Base-by-base conservation (phyloP, 2,888 invertebrate species). In the Noctuana brunneofusca region DNA sequence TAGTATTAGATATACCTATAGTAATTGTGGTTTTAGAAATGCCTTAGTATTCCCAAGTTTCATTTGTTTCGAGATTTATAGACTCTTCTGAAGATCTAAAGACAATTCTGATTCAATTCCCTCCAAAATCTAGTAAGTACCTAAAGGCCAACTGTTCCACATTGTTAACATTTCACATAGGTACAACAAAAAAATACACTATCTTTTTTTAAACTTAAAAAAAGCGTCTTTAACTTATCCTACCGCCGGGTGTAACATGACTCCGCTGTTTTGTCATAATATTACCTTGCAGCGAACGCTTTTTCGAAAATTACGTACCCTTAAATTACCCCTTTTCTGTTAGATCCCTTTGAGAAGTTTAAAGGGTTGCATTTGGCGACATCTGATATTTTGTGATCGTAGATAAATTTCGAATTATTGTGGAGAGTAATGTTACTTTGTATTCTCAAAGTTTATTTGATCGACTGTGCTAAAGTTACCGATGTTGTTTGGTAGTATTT, bases 191-290 rank as follows among this genome's bases (percentile, higher is more conserved):
- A 22, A 11, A 11, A 24, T 24, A 24, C 24, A 27, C 16, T 56
- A 56, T 43, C 55, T 43, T 56, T 56, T 56, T 56, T 11, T 43
- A 22, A 54, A 32, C 6, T 22, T 52, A 64, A 68, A 68, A 68
- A 59, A 65, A n/a, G n/a, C 59, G 64, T 65, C 59, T 55, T 60
- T 68, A 60, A 58, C 4, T 55, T 64, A 68, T 66, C 8, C 24
- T 24, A 20, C 8, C 35, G 66, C 71, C 81, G 75, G 75, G 74
- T 65, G 87, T 84, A 87, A 87, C 84, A 71, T 86, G 87, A 87
- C 78, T 78, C 85, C 75, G 81, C 80, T 79, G 78, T 88, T 89
- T 90, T 89, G 89, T 89, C 90, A 90, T 86, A 90, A 90, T 89
- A 91, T 90, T 89, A 84, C 80, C 79, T 79, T 76, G 80, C 79